Percentiles rank a stretch among this genome's conserved stretches.
These are phyloP conservation scores for Pollachius pollachius DNA, from an alignment of 2,113 vertebrate species.

Conservation along the genomic window DNA sequence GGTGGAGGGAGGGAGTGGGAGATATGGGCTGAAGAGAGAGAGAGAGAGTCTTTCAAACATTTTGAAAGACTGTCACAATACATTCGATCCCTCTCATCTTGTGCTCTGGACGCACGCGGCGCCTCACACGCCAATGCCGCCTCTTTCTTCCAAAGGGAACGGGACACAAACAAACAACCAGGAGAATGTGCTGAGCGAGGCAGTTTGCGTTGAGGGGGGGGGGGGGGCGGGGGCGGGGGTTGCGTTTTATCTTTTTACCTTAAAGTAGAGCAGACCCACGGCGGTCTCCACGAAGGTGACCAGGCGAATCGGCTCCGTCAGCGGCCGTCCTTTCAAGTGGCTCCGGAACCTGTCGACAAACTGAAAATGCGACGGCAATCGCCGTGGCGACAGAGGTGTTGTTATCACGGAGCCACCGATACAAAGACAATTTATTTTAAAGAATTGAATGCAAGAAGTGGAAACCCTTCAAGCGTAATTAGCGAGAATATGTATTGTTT, in stretches of 20 bases:
- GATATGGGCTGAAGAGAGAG: conserved; percentile 5
- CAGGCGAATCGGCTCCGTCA: conserved; percentile 90
- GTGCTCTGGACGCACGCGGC: conserved; percentile 49
- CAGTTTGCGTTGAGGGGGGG: conserved; percentile 41
- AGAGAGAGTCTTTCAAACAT: conserved; percentile 28
- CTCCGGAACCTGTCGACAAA: conserved; percentile 93
- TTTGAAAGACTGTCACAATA: conserved; percentile 48
- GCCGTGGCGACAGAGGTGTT: conserved; percentile 39
- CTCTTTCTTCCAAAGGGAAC: conserved; percentile 61
- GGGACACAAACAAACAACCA: conserved; percentile 39
- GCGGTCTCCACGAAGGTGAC: conserved; percentile 99
- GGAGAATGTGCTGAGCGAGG: conserved; percentile 46
- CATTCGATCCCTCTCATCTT: conserved; percentile 38
- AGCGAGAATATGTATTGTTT: no score
- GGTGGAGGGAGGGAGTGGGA: not conserved
- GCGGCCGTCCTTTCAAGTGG: conserved; percentile 85
- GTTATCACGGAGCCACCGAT: conserved; percentile 38
- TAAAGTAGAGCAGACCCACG: conserved; percentile 95
- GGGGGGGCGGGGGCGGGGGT: not conserved
- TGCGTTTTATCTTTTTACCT: conserved; percentile 81
- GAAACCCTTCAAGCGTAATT: no score
- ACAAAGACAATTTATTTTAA: not conserved
- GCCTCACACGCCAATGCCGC: conserved; percentile 34
- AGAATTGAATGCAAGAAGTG: no score
- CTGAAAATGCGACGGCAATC: conserved; percentile 75